Percentiles rank a stretch among this genome's conserved stretches.
Evolutionary conservation across 2,888 invertebrate species (phyloP).

Genomic region (Scelioninae gen. 1): DNA sequence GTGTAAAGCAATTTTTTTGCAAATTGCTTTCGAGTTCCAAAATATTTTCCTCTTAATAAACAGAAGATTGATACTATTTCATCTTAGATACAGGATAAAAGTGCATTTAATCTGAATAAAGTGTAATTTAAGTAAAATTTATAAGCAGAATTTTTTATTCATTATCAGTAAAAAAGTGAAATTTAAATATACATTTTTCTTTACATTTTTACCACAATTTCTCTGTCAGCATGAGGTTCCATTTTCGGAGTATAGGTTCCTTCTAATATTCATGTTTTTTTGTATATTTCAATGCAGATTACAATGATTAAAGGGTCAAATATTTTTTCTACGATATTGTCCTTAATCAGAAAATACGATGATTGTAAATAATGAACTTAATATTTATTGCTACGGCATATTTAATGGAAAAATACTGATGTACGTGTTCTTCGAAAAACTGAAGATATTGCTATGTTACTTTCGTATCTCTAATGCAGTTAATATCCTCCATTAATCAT

Average conservation of each 20-base stretch:
- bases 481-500: constrained; percentile 68
- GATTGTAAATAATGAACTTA: constrained; percentile 62
- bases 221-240: too few species aligned
- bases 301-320: constrained; percentile 18
- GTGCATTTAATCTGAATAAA: background rate
- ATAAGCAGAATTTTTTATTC: too few species aligned
- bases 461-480: constrained; percentile 65
- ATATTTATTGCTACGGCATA: constrained; percentile 51
- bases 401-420: constrained; percentile 69
- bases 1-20: constrained; percentile 56
- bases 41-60: constrained; percentile 45
- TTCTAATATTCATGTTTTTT: background rate
- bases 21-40: constrained; percentile 35
- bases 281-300: constrained; percentile 26
- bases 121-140: too few species aligned
- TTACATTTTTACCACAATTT: too few species aligned
- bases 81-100: background rate
- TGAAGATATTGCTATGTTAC: constrained; percentile 63
- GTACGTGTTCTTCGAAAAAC: constrained; percentile 68
- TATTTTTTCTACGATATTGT: background rate
- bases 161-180: too few species aligned
- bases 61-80: constrained; percentile 1
- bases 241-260: too few species aligned
- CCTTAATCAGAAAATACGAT: constrained; percentile 40
- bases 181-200: too few species aligned